Evolutionary conservation across 1,140 invertebrate genomes (phyloP).

Genomic region (Drosophila pectinifera): DNA sequence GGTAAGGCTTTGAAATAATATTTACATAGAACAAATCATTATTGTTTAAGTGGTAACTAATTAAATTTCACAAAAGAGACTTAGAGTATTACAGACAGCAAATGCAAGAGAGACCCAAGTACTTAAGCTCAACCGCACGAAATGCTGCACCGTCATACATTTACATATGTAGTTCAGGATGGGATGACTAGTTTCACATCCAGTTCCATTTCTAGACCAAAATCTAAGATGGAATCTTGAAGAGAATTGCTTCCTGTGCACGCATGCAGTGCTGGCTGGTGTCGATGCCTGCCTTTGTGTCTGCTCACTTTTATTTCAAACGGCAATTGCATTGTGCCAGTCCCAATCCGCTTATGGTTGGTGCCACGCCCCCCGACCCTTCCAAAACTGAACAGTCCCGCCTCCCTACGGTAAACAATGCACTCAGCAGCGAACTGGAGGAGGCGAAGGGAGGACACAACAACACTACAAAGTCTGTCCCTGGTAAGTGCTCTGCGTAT

Average conservation of each 20-base stretch:
- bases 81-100: too few species aligned
- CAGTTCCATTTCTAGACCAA: not conserved
- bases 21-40: not conserved
- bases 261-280: conserved; percentile 2
- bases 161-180: too few species aligned
- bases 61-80: too few species aligned
- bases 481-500: conserved; percentile 65
- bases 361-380: conserved; percentile 19
- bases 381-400: conserved; percentile 2
- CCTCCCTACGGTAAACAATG: conserved; percentile 63
- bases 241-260: conserved; percentile 16
- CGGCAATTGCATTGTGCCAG: conserved; percentile 74
- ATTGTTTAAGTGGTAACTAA: too few species aligned
- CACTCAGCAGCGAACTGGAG: conserved; percentile 55
- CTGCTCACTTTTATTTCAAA: conserved; percentile 64
- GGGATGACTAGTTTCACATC: too few species aligned
- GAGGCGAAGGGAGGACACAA: conserved; percentile 5
- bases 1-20: too few species aligned
- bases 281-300: conserved; percentile 50
- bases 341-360: conserved; percentile 74
- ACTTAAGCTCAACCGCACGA: not conserved
- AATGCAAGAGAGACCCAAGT: too few species aligned
- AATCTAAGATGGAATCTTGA: not conserved
- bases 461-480: conserved; percentile 37
- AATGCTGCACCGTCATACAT: not conserved